Conservation (phyloP, 1,140 invertebrate species). For the Telenomus remus region DNA sequence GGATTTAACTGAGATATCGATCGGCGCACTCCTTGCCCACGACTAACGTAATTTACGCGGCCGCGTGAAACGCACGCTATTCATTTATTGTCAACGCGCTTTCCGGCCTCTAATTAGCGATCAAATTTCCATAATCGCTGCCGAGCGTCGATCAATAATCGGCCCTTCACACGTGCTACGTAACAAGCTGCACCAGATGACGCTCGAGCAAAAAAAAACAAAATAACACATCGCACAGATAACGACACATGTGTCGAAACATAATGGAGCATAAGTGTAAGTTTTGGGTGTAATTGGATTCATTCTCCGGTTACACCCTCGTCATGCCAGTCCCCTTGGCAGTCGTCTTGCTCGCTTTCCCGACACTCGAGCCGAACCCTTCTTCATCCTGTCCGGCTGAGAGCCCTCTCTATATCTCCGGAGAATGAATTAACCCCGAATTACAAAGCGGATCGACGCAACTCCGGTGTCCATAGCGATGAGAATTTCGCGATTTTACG, state of each 20-base stretch:
- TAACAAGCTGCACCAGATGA: slow-evolving; percentile 8
- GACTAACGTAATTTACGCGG: slow-evolving; percentile 41
- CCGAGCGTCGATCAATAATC: too few species aligned
- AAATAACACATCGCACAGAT: slow-evolving; percentile 24
- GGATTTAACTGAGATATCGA: slow-evolving; percentile 63
- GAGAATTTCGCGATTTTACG: slow-evolving; percentile 23
- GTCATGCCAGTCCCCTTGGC: slow-evolving; percentile 26
- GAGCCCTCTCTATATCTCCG: slow-evolving; percentile 32
- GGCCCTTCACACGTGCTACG: too few species aligned
- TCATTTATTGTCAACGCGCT: slow-evolving; percentile 29
- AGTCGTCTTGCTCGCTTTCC: slow-evolving; percentile 29
- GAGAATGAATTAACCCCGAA: slow-evolving; percentile 58
- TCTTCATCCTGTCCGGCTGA: slow-evolving; percentile 17
- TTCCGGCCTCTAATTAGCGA: slow-evolving; percentile 3
- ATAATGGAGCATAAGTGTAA: slow-evolving; percentile 69
- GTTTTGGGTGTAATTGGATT: slow-evolving; percentile 72
- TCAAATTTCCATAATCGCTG: slow-evolving; percentile 1
- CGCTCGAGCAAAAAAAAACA: slow-evolving; percentile 1
- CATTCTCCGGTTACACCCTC: slow-evolving; percentile 60
- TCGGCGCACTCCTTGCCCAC: slow-evolving; percentile 52
- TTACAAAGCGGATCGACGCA: background rate
- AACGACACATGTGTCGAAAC: slow-evolving; percentile 52
- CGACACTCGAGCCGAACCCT: slow-evolving; percentile 24
- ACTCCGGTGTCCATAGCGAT: background rate
- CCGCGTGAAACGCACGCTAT: slow-evolving; percentile 38